Evolutionary conservation across 2,888 invertebrate genomes (phyloP), one percentile per base, ranked within the genome.

Genomic region (Panzeria rudis): DNA sequence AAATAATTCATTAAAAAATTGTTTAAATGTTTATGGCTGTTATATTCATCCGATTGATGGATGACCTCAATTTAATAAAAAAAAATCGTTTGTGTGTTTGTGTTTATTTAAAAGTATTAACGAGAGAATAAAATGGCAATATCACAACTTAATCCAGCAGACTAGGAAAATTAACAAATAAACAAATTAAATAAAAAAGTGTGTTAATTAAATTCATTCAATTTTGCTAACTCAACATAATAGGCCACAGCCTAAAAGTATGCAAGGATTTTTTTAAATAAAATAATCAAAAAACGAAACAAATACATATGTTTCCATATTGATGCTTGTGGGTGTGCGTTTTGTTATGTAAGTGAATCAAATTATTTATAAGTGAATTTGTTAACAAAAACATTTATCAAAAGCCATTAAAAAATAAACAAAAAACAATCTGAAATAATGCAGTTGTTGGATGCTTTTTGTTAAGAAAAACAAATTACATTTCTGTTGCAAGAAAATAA

Each of bases 31-130:
- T 81, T 69, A 78, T 78, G 56, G 73, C 25, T 81, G 81, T 73
- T 78, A 62, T 77, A 66, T 59, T 17, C 41, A 81, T n/a, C n/a
- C n/a, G n/a, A 85, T 78, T 85, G 81, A 85, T 78, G 73, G 78
- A 75, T 78, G 78, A 69, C 77, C 84, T 78, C 68, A 85, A 81
- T 85, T 56, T 54, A 78, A 78, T 84, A 54, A 59, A 75, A 35
- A 73, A 64, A 25, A n/a, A 9, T n/a, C 17, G 64, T 23, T 35
- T 44, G 47, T 79, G 5, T 62, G 54, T 56, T 52, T 54, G 29
- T 76, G 62, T 78, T 44, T 61, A 9, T 54, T 32, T 25, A 41
- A 59, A 47, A 38, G 17, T 38, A 52, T 56, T 25, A 32, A 72
- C n/a, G 44, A 23, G 17, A n/a, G 20, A 38, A 50, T 15, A 56